These are phyloP conservation scores for Entelurus aequoreus DNA, from an alignment of 2,113 vertebrate genomes.

Conservation along the genomic window DNA sequence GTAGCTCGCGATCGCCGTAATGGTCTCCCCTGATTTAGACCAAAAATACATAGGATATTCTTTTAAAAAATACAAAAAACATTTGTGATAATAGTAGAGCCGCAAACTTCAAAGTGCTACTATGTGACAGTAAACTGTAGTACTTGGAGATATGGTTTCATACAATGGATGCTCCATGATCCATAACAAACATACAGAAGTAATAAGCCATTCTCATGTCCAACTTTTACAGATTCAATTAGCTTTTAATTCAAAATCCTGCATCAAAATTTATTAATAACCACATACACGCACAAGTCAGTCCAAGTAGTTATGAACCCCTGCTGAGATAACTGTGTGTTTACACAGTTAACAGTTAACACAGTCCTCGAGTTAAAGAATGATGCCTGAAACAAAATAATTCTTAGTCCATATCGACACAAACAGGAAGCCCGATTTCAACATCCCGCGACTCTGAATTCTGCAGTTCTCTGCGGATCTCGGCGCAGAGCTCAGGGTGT, in stretches of 20 bases:
- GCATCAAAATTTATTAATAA: conserved; percentile 14
- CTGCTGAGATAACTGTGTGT: not conserved
- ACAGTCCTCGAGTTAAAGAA: conserved; percentile 5
- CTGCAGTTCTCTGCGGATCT: conserved; percentile 86
- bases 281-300: conserved; percentile 17
- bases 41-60: too few relatives aligned
- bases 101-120: too few relatives aligned
- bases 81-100: too few relatives aligned
- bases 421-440: conserved; percentile 68
- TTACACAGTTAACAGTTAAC: not conserved
- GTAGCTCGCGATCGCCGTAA: too few relatives aligned
- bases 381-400: not conserved
- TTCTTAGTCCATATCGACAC: conserved; percentile 70
- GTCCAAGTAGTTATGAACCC: not conserved
- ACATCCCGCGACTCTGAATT: conserved; percentile 80
- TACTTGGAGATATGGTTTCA: too few relatives aligned
- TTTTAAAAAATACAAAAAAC: too few relatives aligned
- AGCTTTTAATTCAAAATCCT: conserved; percentile 28
- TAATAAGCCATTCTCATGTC: not conserved
- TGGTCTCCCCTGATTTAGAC: too few relatives aligned
- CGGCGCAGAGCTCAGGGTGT: conserved; percentile 77
- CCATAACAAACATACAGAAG: too few relatives aligned
- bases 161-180: too few relatives aligned
- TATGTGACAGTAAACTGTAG: too few relatives aligned
- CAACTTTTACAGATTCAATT: conserved; percentile 11